These are phyloP conservation scores for Nephrotoma flavescens DNA, from an alignment of 2,888 invertebrate genomes.

Conservation along the genomic window DNA sequence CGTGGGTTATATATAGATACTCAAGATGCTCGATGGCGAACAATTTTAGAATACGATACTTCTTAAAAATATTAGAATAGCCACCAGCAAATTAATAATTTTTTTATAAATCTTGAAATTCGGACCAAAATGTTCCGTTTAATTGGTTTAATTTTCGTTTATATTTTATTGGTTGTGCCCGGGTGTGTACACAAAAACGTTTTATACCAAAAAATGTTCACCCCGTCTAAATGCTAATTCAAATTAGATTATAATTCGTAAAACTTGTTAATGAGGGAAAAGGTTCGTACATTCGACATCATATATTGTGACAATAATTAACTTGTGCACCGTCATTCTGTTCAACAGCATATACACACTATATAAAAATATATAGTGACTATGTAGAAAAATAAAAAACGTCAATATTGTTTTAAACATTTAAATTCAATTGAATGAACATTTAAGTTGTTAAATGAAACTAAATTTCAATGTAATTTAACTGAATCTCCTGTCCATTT, in stretches of 20 bases:
- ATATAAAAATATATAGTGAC: no score
- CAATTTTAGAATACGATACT: no score
- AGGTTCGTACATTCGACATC: neutral
- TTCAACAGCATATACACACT: neutral
- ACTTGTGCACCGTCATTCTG: neutral
- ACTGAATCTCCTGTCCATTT: neutral
- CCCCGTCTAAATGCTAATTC: neutral
- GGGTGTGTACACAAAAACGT: neutral
- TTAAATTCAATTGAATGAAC: neutral
- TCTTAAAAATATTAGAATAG: neutral
- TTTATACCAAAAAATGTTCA: neutral
- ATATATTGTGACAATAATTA: neutral
- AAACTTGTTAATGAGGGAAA: neutral
- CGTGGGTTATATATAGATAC: no score
- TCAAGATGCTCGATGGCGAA: no score
- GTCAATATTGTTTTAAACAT: neutral
- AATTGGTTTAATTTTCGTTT: neutral
- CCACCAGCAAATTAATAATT: neutral
- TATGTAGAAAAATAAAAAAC: neutral
- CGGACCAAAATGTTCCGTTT: neutral
- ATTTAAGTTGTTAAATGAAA: neutral
- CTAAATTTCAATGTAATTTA: neutral
- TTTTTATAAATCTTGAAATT: neutral
- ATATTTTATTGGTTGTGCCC: neutral
- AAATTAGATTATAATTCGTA: neutral